Conservation (phyloP, 2,888 invertebrate species). For the Phengaris alcon region DNA sequence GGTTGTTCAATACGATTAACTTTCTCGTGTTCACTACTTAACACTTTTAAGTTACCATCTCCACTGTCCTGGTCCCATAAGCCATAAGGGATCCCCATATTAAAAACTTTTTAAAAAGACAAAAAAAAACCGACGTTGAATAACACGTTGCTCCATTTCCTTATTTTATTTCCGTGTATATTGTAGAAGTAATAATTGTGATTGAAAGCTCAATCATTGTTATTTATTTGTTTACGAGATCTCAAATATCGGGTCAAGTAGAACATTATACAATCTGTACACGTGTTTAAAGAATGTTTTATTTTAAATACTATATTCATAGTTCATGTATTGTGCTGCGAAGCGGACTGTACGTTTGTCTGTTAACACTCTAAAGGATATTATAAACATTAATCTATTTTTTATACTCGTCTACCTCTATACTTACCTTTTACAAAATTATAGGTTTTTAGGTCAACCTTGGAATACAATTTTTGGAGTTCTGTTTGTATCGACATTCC, state of each 20-base stretch:
- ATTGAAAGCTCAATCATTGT: slow-evolving; percentile 13
- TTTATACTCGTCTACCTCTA: too few species aligned
- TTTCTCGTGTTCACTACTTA: too few species aligned
- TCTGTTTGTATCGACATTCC: neutral
- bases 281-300: neutral
- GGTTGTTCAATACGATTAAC: too few species aligned
- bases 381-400: too few species aligned
- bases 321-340: neutral
- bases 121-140: too few species aligned
- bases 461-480: neutral
- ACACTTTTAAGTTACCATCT: too few species aligned
- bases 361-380: too few species aligned
- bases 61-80: too few species aligned
- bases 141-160: too few species aligned
- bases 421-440: neutral
- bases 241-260: slow-evolving; percentile 7
- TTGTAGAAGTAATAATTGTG: slow-evolving; percentile 15
- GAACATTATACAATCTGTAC: slow-evolving; percentile 11
- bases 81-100: too few species aligned
- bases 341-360: too few species aligned
- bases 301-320: neutral
- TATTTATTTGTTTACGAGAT: slow-evolving; percentile 21
- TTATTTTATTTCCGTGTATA: neutral
- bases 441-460: neutral
- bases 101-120: too few species aligned